These are phyloP conservation scores for Empidonax alnorum DNA, from an alignment of 2,113 vertebrate genomes.

Conservation along the genomic window DNA sequence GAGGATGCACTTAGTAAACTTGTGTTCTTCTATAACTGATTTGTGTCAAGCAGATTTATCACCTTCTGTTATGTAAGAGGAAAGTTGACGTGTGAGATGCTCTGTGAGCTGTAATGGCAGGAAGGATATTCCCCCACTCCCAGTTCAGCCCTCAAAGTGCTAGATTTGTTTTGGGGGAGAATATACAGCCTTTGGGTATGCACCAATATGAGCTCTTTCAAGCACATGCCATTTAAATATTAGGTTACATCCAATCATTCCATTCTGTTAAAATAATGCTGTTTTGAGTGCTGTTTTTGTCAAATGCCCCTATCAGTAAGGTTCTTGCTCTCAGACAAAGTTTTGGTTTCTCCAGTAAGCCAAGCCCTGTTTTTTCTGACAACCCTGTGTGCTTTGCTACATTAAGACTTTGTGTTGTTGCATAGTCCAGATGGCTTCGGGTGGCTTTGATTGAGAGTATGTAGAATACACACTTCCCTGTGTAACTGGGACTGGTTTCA, in stretches of 20 bases:
- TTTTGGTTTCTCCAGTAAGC: background rate
- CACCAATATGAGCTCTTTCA: background rate
- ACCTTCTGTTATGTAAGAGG: background rate
- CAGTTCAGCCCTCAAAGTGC: background rate
- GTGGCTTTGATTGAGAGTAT: background rate
- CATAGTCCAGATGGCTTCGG: background rate
- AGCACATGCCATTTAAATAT: background rate
- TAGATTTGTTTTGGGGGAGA: background rate
- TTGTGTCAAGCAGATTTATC: constrained; percentile 17
- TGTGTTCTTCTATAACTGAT: constrained; percentile 4
- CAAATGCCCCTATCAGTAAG: background rate
- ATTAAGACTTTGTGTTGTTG: background rate
- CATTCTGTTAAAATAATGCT: background rate
- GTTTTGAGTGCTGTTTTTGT: background rate
- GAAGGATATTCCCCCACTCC: background rate
- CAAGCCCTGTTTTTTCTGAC: background rate
- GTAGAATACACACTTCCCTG: background rate
- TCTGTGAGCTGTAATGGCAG: background rate
- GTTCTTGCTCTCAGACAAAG: background rate
- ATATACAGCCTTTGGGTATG: background rate
- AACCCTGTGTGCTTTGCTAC: accelerated
- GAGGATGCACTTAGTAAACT: constrained; percentile 13
- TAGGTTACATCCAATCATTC: background rate
- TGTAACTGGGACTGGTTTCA: background rate
- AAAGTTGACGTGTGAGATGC: background rate